Evolutionary conservation across 2,888 invertebrate species (phyloP).

Genomic region (Epistrophe grossulariae): DNA sequence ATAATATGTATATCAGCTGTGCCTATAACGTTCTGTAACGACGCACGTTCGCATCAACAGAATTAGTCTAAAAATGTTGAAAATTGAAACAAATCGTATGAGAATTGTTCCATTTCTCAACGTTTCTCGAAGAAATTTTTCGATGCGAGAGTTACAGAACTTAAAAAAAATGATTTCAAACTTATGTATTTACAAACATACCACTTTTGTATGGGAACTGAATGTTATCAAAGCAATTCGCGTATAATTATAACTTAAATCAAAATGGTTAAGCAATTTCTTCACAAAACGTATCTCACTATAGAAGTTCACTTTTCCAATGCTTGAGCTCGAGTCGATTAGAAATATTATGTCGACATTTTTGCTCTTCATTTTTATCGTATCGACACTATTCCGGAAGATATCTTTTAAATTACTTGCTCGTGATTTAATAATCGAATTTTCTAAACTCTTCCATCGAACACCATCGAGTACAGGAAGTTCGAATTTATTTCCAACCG

Average conservation of each 20-base stretch:
- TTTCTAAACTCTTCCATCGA: constrained; percentile 61
- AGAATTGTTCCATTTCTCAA: too few species aligned
- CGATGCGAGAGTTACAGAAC: too few species aligned
- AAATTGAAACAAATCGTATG: too few species aligned
- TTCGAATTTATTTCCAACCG: constrained; percentile 69
- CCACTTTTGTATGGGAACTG: constrained; percentile 86
- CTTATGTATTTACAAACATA: constrained; percentile 80
- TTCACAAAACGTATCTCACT: constrained; percentile 88
- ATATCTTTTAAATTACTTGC: constrained; percentile 54
- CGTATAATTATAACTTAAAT: constrained; percentile 87
- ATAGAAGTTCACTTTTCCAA: constrained; percentile 87
- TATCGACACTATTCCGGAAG: constrained; percentile 85
- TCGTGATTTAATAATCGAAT: constrained; percentile 58
- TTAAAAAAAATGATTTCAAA: neutral
- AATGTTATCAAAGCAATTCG: constrained; percentile 88
- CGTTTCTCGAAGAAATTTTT: too few species aligned
- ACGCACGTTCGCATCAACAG: too few species aligned
- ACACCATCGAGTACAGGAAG: constrained; percentile 66
- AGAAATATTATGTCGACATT: constrained; percentile 87
- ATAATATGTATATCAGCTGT: too few species aligned
- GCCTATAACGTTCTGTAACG: too few species aligned
- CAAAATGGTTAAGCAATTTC: constrained; percentile 87
- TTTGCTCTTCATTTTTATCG: constrained; percentile 82
- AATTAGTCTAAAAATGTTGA: too few species aligned
- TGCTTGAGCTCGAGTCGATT: constrained; percentile 89